These are phyloP conservation scores for Pomatostomus ruficeps DNA, from an alignment of 2,113 vertebrate genomes.

Conservation along the genomic window DNA sequence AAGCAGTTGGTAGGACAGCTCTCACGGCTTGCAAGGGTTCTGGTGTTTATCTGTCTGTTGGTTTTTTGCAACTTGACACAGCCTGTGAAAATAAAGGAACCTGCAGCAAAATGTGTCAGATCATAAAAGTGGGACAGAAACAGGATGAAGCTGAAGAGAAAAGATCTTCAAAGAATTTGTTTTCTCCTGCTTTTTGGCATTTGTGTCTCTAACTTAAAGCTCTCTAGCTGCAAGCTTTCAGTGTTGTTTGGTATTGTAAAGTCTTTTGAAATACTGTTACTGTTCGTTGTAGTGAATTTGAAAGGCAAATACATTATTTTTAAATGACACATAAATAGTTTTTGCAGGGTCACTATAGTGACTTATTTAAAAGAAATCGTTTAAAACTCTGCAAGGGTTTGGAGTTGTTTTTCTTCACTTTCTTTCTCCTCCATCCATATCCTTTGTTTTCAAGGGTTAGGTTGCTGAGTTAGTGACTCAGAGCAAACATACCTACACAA, in stretches of 20 bases:
- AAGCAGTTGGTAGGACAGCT: neutral
- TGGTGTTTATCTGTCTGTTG: neutral
- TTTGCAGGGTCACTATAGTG: neutral
- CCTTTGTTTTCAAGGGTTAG: neutral
- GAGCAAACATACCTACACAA: neutral
- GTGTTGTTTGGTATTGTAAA: neutral
- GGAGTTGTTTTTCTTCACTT: neutral
- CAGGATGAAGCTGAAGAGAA: neutral
- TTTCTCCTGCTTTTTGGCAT: neutral
- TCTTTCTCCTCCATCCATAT: neutral
- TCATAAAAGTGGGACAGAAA: neutral
- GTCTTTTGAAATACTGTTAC: neutral
- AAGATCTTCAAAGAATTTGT: neutral
- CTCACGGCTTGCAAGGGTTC: neutral
- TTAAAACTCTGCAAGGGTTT: neutral
- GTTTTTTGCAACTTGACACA: neutral
- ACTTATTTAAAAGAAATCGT: neutral
- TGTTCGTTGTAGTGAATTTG: neutral
- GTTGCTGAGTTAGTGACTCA: neutral
- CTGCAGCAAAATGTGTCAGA: neutral
- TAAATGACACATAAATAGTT: neutral
- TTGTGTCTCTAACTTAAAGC: neutral
- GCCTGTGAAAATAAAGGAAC: neutral
- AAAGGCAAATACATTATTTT: neutral
- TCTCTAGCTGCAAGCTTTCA: neutral